phyloP scores from a whole-genome alignment of 2,113 vertebrate genomes.

The Carollia perspicillata region DNA sequence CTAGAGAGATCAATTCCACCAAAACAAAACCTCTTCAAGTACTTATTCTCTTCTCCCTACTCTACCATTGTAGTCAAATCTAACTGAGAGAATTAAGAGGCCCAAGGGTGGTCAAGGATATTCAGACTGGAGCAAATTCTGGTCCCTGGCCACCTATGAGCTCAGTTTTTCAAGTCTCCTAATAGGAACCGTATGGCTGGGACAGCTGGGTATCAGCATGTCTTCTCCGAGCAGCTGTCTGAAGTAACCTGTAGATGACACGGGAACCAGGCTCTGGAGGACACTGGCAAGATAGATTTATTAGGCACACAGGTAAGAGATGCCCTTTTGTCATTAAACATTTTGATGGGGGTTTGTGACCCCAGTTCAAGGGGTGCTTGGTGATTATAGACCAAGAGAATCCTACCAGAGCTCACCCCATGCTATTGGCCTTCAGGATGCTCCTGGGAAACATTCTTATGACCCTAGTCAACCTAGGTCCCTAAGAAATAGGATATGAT shows the following conservation, averaged over 20 bases:
- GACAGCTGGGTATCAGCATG: constrained; percentile 81
- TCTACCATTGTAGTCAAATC: constrained; percentile 42
- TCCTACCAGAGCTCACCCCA: constrained; percentile 46
- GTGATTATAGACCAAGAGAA: constrained; percentile 64
- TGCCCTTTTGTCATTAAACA: constrained; percentile 71
- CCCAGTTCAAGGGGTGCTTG: constrained; percentile 50
- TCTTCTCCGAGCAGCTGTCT: constrained; percentile 80
- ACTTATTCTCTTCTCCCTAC: background rate
- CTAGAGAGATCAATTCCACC: constrained; percentile 56
- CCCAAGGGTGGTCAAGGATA: constrained; percentile 70
- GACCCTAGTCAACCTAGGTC: background rate
- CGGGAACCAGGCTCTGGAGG: constrained; percentile 77
- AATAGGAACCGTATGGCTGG: constrained; percentile 79
- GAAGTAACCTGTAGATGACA: constrained; percentile 80
- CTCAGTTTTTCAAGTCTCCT: constrained; percentile 78
- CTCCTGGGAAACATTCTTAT: constrained; percentile 10
- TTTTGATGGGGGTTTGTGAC: constrained; percentile 60
- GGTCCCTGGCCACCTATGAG: constrained; percentile 81
- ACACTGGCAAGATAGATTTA: constrained; percentile 77
- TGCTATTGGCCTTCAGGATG: background rate
- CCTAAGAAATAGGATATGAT: background rate
- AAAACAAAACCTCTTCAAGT: constrained; percentile 62
- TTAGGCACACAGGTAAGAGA: constrained; percentile 73
- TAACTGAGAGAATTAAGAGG: constrained; percentile 61
- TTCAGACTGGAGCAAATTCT: constrained; percentile 74